Evolutionary conservation across 2,113 vertebrate species (phyloP), one percentile per base, ranked within the genome.

Genomic region (Romanogobio albipinnatus): DNA sequence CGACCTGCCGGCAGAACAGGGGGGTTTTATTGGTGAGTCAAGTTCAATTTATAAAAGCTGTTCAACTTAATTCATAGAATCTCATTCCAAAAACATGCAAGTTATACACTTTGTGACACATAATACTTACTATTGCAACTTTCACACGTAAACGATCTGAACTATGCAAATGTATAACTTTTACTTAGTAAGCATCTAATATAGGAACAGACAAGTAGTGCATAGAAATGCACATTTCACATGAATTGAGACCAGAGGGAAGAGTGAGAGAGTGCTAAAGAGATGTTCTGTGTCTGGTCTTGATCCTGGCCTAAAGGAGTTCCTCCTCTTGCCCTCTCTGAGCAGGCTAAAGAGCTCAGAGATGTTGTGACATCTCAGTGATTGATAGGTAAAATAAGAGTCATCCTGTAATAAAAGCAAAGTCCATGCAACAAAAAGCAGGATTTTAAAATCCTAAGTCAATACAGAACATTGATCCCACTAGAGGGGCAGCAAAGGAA

Each of bases 361-460:
- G 83, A 58, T 92, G 89, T 91, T 84, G 77, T 36, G 85, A 94
- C 92, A 89, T 51, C 73, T 59, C 43, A 33, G 68, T 85, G 89
- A 92, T 84, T 84, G 87, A 90, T 84, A 83, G 58, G 93, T 93
- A 94, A 94, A 92, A 88, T 82, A 87, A 94, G 91, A 92, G 14
- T 88, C 87, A 90, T 88, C 87, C 88, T 88, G 91, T 91, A 90
- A 92, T 93, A 91, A 94, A 93, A 93, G 92, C 90, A 88, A 91
- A 92, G 88, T 87, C 86, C 79, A 62, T 84, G 90, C 86, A 90
- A 91, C 87, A 92, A 90, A 91, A 92, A 86, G 86, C 86, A 66
- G 85, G 79, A 87, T 91, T 93, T 90, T 86, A 89, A 91, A 90
- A 89, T 84, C 61, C 73, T 53, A 33, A 43, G 70, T 91, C 88